A percentile compares a stretch with the other conserved stretches of the same genome.
Evolutionary conservation across 2,113 vertebrate genomes (phyloP).

Genomic region (Podarcis raffonei): DNA sequence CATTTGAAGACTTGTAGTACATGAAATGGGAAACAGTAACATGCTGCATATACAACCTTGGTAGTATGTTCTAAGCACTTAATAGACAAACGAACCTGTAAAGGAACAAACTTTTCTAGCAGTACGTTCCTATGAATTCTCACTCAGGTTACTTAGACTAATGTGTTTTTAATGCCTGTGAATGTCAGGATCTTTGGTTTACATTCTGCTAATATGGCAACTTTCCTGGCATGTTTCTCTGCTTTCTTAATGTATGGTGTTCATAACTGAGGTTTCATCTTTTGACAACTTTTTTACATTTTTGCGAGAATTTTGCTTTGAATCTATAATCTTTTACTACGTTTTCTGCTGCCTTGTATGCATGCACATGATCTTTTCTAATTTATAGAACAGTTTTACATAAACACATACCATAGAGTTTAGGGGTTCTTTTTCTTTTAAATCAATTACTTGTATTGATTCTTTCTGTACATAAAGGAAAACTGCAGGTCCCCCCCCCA

Average conservation of each 20-base stretch:
- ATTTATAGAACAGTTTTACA: slow-evolving; percentile 58
- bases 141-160: slow-evolving; percentile 73
- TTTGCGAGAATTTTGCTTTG: slow-evolving; percentile 66
- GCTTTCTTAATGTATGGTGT: slow-evolving; percentile 58
- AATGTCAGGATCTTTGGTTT: slow-evolving; percentile 57
- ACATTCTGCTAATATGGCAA: slow-evolving; percentile 47
- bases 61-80: slow-evolving; percentile 33
- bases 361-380: slow-evolving; percentile 57
- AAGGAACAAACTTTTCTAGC: slow-evolving; percentile 49
- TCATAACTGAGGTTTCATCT: slow-evolving; percentile 60
- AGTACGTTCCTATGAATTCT: slow-evolving; percentile 62
- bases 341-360: slow-evolving; percentile 64
- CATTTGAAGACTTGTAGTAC: slow-evolving; percentile 45
- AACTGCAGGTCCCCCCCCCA: slow-evolving; percentile 7
- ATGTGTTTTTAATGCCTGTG: slow-evolving; percentile 62
- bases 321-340: slow-evolving; percentile 55
- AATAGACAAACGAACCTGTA: slow-evolving; percentile 36
- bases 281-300: slow-evolving; percentile 64
- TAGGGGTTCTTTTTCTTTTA: slow-evolving; percentile 24
- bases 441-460: slow-evolving; percentile 19
- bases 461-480: slow-evolving; percentile 30
- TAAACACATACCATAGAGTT: slow-evolving; percentile 25
- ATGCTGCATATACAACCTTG: slow-evolving; percentile 32
- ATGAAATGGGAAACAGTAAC: slow-evolving; percentile 39
- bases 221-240: slow-evolving; percentile 69